Evolutionary conservation across 1,140 invertebrate genomes (phyloP).

Genomic region (Charaxes varanes): DNA sequence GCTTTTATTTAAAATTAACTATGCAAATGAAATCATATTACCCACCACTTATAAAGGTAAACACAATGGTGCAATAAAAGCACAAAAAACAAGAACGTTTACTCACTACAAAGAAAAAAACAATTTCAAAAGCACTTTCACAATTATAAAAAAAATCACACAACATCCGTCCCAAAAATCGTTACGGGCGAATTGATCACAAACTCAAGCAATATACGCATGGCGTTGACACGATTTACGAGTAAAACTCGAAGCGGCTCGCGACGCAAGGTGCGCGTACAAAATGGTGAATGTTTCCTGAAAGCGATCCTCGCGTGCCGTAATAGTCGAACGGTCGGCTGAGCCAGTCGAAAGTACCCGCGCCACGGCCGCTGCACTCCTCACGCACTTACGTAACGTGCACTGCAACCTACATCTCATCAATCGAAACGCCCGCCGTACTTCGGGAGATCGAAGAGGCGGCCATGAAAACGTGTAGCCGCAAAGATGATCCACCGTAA

Average conservation of each 20-base stretch:
- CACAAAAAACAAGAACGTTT: conserved; percentile 6
- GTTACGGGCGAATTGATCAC: conserved; percentile 23
- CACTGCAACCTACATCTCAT: conserved; percentile 59
- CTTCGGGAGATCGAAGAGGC: conserved; percentile 54
- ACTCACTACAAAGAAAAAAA: conserved; percentile 2
- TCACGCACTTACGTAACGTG: conserved; percentile 61
- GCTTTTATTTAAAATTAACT: no score
- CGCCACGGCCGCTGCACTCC: conserved; percentile 55
- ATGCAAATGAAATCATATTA: conserved; percentile 4
- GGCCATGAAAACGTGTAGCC: conserved; percentile 66
- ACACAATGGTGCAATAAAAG: conserved; percentile 3
- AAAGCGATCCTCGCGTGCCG: conserved; percentile 58
- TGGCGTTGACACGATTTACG: conserved; percentile 19
- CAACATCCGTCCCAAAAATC: conserved; percentile 26
- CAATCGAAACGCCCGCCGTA: conserved; percentile 30
- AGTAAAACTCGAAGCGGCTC: conserved; percentile 35
- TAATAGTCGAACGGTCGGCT: conserved; percentile 51
- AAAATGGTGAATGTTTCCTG: conserved; percentile 70
- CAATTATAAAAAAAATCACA: conserved; percentile 32
- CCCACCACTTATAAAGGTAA: conserved; percentile 13
- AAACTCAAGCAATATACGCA: conserved; percentile 23
- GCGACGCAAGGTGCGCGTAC: conserved; percentile 38
- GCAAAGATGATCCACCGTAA: conserved; percentile 67
- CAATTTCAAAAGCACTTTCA: conserved; percentile 37
- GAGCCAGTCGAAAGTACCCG: conserved; percentile 57